Conservation (phyloP, 2,113 vertebrate genomes). For the human region DNA sequence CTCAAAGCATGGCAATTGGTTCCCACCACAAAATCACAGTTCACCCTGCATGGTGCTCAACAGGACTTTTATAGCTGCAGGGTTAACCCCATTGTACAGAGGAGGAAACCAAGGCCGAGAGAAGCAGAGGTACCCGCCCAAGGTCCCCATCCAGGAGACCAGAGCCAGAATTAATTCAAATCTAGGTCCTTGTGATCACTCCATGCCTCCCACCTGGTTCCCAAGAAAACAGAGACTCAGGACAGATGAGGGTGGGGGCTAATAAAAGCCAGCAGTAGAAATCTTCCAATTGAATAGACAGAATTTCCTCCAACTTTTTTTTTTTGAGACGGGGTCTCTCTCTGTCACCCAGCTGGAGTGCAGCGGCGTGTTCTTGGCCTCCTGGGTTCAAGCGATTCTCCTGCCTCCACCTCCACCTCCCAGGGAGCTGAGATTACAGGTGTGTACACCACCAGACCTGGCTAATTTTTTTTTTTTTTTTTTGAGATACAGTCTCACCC, state of each 20-base stretch:
- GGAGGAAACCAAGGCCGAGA: neutral
- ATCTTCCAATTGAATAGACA: neutral
- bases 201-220: too few species aligned
- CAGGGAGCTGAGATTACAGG: too few species aligned
- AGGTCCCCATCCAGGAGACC: neutral
- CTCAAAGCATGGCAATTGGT: accelerated
- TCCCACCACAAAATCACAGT: accelerated
- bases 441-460: too few species aligned
- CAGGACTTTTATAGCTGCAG: accelerated
- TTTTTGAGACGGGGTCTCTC: too few species aligned
- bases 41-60: neutral
- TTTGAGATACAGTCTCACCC: too few species aligned
- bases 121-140: neutral
- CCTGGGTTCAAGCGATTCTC: too few species aligned
- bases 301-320: neutral
- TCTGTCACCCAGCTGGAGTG: too few species aligned
- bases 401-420: too few species aligned
- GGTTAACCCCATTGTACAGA: neutral
- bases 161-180: neutral
- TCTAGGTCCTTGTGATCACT: neutral
- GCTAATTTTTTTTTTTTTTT: too few species aligned
- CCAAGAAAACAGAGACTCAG: neutral
- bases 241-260: accelerated
- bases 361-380: too few species aligned
- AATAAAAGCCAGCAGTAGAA: neutral